Evolutionary conservation across 2,113 vertebrate genomes (phyloP).

Genomic region (Melanostigma gelatinosum): DNA sequence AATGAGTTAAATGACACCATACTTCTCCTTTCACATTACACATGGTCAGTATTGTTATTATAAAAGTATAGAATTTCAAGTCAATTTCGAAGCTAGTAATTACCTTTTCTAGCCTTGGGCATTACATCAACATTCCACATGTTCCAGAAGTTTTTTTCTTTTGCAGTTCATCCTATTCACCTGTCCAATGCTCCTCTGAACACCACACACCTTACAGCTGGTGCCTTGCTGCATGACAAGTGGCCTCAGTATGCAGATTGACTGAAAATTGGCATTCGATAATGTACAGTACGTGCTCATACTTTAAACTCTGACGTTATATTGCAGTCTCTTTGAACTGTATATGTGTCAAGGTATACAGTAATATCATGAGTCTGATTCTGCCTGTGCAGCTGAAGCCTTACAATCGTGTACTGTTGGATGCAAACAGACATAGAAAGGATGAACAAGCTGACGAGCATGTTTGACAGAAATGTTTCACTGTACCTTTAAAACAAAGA

Average conservation of each 20-base stretch:
- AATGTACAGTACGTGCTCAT: background rate
- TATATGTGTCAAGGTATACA: background rate
- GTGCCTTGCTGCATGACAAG: constrained; percentile 48
- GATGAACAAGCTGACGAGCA: constrained; percentile 14
- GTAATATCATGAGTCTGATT: background rate
- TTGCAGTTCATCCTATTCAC: constrained; percentile 41
- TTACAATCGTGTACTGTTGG: background rate
- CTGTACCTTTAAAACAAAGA: constrained; percentile 39
- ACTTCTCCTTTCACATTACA: background rate
- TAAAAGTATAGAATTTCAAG: background rate
- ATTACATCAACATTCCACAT: constrained; percentile 21
- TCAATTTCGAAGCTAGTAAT: background rate
- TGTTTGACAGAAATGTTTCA: background rate
- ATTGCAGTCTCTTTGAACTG: background rate
- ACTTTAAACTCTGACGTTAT: constrained; percentile 9
- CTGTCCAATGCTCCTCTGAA: constrained; percentile 37
- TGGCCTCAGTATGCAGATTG: constrained; percentile 21
- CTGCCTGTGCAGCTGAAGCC: constrained; percentile 3
- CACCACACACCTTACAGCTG: constrained; percentile 43
- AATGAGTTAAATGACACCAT: background rate
- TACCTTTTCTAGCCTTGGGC: background rate
- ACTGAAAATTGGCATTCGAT: constrained; percentile 19
- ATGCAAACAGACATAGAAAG: background rate
- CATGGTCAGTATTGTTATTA: background rate
- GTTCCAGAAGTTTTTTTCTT: constrained; percentile 32